Evolutionary conservation across 2,113 vertebrate species (phyloP), one percentile per base, ranked within the genome.

Genomic region (Collichthys lucidus): DNA sequence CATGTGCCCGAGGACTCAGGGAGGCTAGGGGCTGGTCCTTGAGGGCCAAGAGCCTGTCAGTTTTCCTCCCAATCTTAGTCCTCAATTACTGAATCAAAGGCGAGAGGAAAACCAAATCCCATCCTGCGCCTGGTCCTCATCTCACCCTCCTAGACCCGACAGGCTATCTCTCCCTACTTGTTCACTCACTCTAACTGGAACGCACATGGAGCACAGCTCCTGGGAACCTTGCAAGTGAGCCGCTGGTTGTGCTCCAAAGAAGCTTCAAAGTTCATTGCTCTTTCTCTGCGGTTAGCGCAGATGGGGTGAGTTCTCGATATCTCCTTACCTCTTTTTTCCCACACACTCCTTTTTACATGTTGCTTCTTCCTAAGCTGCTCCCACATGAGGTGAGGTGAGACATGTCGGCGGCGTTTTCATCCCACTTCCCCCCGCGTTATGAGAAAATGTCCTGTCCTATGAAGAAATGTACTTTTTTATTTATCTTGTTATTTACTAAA

Each of bases 21-120:
- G 42, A 65, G 83, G 69, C 50, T 68, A 20, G 14, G 71, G 78
- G 79, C 84, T 60, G 56, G 69, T 63, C 78, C 88, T 82, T 52
- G 1, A 68, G 88, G 71, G 81, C 82, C 31, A 46, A 35, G 46
- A 86, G 75, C 14, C 84, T 85, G 89, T 86, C 90, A 64, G 85
- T 63, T 91, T 80, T 50, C 59, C 44, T 82, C 84, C 80, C 86
- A 85, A 79, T 88, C 83, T 84, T 78, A 81, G 78, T 74, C 87
- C 80, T 91, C 86, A 92, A 92, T 94, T 91, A 91, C 83, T 57
- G 83, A 90, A 92, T 89, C 73, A 86, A 85, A 89, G 81, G 79
- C 44, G 55, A 88, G 76, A 74, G 85, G 84, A 86, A 79, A 80
- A 82, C 77, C 75, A 82, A 88, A 90, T 90, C 88, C 77, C 87